A percentile compares a stretch with the other conserved stretches of the same genome.
phyloP scores from a whole-genome alignment of 2,888 invertebrate genomes.

The Pristionchus maxplancki region DNA sequence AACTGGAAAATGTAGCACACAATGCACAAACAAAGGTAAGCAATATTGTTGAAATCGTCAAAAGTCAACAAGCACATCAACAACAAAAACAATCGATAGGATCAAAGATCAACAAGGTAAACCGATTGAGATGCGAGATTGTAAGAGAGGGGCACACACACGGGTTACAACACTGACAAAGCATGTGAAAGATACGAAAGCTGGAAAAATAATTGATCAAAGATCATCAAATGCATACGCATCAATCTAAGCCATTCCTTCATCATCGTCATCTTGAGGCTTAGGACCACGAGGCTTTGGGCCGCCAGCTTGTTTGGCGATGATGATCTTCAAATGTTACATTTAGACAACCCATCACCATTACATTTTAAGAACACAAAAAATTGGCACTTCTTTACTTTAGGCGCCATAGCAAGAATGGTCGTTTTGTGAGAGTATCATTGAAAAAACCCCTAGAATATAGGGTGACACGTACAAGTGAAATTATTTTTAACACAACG shows the following conservation, averaged over 20 bases:
- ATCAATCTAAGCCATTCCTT: conserved; percentile 75
- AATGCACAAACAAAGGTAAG: conserved; percentile 36
- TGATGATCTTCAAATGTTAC: conserved; percentile 79
- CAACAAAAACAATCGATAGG: conserved; percentile 25
- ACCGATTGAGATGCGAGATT: conserved; percentile 30
- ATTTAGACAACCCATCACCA: too few species aligned
- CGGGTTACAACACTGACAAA: conserved; percentile 27
- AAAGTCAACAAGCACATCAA: neutral
- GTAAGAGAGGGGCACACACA: conserved; percentile 14
- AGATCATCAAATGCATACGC: neutral
- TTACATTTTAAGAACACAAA: too few species aligned
- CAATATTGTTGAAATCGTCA: neutral
- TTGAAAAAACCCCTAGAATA: too few species aligned
- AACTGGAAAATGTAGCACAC: conserved; percentile 18
- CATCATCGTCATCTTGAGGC: conserved; percentile 79
- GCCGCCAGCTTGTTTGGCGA: conserved; percentile 81
- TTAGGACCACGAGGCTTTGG: conserved; percentile 79
- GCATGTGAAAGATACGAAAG: neutral
- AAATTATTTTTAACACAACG: too few species aligned
- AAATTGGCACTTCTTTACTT: too few species aligned
- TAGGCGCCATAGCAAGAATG: too few species aligned
- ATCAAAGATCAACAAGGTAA: conserved; percentile 43
- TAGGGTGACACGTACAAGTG: too few species aligned
- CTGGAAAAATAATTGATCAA: neutral
- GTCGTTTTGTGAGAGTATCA: too few species aligned